Evolutionary conservation across 1,140 invertebrate species (phyloP), one percentile per base, ranked within the genome.

Genomic region (Drosophila sturtevanti): DNA sequence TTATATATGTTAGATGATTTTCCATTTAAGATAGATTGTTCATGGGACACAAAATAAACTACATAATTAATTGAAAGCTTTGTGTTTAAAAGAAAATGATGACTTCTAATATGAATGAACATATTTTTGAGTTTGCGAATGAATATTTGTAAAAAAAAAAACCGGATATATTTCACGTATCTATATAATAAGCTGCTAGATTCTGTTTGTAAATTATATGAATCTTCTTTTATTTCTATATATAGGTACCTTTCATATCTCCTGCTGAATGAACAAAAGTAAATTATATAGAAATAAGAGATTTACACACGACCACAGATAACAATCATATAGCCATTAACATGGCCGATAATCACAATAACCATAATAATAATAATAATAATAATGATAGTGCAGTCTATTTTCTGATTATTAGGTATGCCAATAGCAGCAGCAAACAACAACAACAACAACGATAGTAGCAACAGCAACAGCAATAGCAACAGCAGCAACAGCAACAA

Each of bases 201-300:
- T n/a, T n/a, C n/a, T n/a, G n/a, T n/a, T n/a, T n/a, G n/a, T n/a
- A n/a, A n/a, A n/a, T n/a, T n/a, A n/a, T n/a, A n/a, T n/a, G n/a
- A 12, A 3, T 37, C 35, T 37, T 3, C 12, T 11, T 37, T 1
- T n/a, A 1, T 37, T n/a, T 6, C n/a, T 41, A 2, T 41, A 16
- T 16, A 41, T 14, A 41, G 14, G 16, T 38, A 38, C 16, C 38
- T 41, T 41, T 41, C 14, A 6, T 14, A n/a, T n/a, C 16, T 41
- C 9, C 41, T 4, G 16, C 41, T 21, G 16, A 48, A 48, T 18
- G 4, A 56, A 34, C 54, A 27, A 27, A 56, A 34, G 54, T 34
- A 34, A 56, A 56, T 56, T 27, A 16, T 7, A 55, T 14, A 70
- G 67, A 55, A 38, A 71, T 65, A 14, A 59, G 38, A 38, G 7